phyloP scores from a whole-genome alignment of 2,797 vertebrate genomes.

The Antrozous pallidus region DNA sequence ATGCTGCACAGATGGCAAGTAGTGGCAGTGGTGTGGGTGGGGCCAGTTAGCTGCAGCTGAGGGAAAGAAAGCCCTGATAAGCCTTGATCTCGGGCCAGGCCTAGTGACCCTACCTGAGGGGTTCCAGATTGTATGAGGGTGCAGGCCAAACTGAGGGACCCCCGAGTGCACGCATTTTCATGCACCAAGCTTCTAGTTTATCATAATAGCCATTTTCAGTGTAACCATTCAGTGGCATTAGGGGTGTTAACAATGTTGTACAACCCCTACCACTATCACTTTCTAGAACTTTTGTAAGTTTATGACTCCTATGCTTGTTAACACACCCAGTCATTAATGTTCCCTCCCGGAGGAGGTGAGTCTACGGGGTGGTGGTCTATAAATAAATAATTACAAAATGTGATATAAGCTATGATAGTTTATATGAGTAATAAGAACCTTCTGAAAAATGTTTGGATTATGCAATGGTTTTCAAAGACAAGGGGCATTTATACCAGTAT shows the following conservation, averaged over 20 bases:
- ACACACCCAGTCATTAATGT: neutral
- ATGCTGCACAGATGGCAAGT: no score
- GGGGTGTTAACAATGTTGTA: neutral
- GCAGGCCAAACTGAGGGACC: no score
- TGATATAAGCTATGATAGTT: neutral
- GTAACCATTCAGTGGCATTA: neutral
- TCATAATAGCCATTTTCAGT: neutral
- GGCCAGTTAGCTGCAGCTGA: no score
- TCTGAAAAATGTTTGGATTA: neutral
- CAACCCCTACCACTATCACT: neutral
- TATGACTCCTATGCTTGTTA: neutral
- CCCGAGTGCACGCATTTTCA: no score
- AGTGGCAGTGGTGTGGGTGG: no score
- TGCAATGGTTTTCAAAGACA: neutral
- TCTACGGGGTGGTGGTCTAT: neutral
- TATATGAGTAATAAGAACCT: neutral
- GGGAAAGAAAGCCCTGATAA: no score
- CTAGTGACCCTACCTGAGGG: no score
- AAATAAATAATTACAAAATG: neutral
- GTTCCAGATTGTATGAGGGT: no score
- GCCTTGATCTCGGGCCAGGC: no score
- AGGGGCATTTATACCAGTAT: neutral
- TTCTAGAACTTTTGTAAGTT: constrained; percentile 60
- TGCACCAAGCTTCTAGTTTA: neutral
- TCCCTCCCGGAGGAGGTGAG: neutral